phyloP scores from a whole-genome alignment of 2,797 vertebrate species.

The Enteromius anoplus region DNA sequence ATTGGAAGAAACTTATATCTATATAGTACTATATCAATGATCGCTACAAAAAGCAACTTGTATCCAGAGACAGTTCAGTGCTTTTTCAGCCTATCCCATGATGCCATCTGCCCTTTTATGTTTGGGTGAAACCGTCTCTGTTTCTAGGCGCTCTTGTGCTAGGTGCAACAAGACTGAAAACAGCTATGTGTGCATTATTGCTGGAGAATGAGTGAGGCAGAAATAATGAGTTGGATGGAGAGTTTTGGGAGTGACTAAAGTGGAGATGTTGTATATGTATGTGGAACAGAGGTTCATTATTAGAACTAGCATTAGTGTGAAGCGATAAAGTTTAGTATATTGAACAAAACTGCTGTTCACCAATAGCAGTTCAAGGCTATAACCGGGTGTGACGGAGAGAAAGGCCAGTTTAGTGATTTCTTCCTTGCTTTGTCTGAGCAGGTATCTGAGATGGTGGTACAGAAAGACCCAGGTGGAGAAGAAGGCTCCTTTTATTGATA shows the following conservation, averaged over 20 bases:
- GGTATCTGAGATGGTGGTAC: slow-evolving; percentile 95
- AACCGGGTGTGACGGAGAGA: neutral
- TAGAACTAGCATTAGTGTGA: neutral
- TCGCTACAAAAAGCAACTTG: neutral
- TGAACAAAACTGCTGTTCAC: neutral
- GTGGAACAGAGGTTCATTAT: neutral
- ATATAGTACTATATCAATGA: neutral
- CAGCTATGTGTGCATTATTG: slow-evolving; percentile 46
- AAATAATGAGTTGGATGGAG: slow-evolving; percentile 10
- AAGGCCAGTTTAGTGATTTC: neutral
- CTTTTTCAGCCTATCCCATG: slow-evolving; percentile 56
- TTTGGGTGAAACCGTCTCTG: slow-evolving; percentile 35
- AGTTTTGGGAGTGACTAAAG: neutral
- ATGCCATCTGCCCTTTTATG: slow-evolving; percentile 45
- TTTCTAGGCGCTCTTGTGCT: slow-evolving; percentile 44
- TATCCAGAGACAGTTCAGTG: slow-evolving; percentile 44
- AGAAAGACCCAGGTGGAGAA: slow-evolving; percentile 92
- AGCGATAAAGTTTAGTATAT: neutral
- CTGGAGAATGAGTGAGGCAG: slow-evolving; percentile 19
- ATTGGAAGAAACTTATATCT: neutral
- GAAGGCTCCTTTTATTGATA: slow-evolving; percentile 93
- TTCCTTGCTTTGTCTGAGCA: slow-evolving; percentile 55
- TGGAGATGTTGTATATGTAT: neutral
- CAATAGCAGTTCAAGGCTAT: neutral
- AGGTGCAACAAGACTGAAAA: slow-evolving; percentile 50